phyloP scores from a whole-genome alignment of 2,888 invertebrate species.

The Hoplodrina ambigua region DNA sequence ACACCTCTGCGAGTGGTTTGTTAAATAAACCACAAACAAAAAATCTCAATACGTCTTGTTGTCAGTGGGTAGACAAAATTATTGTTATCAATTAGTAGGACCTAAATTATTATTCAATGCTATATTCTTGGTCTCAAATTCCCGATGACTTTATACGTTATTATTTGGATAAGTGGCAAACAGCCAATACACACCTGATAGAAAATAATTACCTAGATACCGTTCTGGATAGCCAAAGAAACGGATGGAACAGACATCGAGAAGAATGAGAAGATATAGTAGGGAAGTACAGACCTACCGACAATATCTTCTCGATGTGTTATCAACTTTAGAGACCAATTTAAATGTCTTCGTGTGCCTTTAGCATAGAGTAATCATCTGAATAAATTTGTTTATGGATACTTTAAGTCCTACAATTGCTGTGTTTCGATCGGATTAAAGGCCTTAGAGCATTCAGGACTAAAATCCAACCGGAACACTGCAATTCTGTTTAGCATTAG shows the following conservation, averaged over 20 bases:
- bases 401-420: neutral
- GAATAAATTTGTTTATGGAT: neutral
- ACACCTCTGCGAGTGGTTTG: neutral
- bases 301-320: neutral
- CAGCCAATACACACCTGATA: slow-evolving; percentile 2
- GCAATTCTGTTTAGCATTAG: neutral
- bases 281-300: neutral
- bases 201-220: neutral
- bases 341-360: neutral
- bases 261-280: too few species aligned
- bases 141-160: neutral
- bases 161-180: slow-evolving; percentile 10
- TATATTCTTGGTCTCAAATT: neutral
- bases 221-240: too few species aligned
- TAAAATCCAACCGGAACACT: neutral
- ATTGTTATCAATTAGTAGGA: neutral
- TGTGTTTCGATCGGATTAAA: neutral
- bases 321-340: neutral
- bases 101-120: neutral
- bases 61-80: neutral
- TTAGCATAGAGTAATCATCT: neutral
- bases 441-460: neutral
- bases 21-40: neutral
- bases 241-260: too few species aligned
- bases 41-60: neutral